A percentile compares a stretch with the other conserved stretches of the same genome.
Evolutionary conservation across 23 tunicate species (phyloP).

Genomic region (Phallusia fumigata): DNA sequence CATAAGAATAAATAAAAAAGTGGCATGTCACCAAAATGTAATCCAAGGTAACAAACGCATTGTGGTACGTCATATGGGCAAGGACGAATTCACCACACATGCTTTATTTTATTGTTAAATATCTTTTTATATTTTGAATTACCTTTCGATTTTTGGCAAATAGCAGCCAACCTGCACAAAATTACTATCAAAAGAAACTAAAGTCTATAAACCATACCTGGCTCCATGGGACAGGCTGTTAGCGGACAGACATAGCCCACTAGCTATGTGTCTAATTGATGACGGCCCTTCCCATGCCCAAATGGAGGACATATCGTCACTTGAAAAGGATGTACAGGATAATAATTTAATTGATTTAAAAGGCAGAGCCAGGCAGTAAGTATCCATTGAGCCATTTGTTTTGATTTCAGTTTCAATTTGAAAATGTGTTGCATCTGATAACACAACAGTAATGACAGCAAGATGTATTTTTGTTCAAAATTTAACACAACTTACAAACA

Average conservation of each 20-base stretch:
- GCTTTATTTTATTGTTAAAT: too few species aligned
- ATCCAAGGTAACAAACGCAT: too few species aligned
- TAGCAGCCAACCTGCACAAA: too few species aligned
- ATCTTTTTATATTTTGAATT: too few species aligned
- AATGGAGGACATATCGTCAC: background rate
- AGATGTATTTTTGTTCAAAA: background rate
- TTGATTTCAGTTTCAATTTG: background rate
- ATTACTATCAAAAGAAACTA: background rate
- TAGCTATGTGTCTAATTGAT: slow-evolving; percentile 27
- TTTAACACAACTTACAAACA: slow-evolving; percentile 29
- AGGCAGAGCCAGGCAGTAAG: background rate
- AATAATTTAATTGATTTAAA: background rate
- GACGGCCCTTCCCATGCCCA: slow-evolving; percentile 70
- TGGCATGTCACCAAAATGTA: too few species aligned
- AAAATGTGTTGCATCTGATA: background rate
- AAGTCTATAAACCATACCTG: slow-evolving; percentile 27
- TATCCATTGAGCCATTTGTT: background rate
- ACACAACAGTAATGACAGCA: background rate
- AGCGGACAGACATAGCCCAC: slow-evolving; percentile 48
- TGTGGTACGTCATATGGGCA: too few species aligned
- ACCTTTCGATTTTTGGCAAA: too few species aligned
- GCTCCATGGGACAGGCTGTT: slow-evolving; percentile 39
- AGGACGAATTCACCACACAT: too few species aligned
- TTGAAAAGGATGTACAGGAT: background rate
- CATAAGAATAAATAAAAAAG: too few species aligned